Evolutionary conservation across 2,888 invertebrate species (phyloP).

Genomic region (Leucozona laternaria): DNA sequence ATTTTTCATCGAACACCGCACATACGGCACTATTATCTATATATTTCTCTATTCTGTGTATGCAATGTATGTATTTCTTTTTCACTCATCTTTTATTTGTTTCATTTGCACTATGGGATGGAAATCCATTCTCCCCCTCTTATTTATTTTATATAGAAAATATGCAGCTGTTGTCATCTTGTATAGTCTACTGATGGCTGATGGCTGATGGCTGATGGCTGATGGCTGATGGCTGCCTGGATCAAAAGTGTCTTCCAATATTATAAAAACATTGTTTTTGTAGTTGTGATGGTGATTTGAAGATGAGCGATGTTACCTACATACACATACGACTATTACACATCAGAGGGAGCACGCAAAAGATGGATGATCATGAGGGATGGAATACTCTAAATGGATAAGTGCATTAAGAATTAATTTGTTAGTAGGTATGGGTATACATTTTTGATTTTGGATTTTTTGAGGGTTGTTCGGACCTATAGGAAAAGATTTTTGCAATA

Average conservation of each 20-base stretch:
- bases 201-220: no score
- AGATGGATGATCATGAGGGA: conserved; percentile 1
- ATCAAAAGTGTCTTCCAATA: conserved; percentile 56
- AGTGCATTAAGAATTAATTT: conserved; percentile 67
- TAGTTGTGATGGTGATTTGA: background rate
- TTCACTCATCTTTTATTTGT: conserved; percentile 53
- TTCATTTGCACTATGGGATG: conserved; percentile 42
- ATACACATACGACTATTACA: no score
- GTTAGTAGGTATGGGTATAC: no score
- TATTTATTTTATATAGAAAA: conserved; percentile 67
- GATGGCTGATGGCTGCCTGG: conserved; percentile 32
- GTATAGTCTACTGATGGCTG: conserved; percentile 10
- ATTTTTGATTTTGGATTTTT: background rate
- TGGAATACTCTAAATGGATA: conserved; percentile 37
- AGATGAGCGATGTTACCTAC: conserved; percentile 23
- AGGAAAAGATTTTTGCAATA: background rate
- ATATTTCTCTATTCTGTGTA: conserved; percentile 4
- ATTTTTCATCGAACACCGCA: conserved; percentile 58
- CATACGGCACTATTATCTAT: conserved; percentile 8
- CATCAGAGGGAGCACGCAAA: background rate
- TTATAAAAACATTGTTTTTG: conserved; percentile 60
- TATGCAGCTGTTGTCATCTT: conserved; percentile 73
- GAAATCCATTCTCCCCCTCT: conserved; percentile 58
- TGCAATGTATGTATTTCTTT: background rate
- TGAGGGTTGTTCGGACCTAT: background rate